phyloP scores from a whole-genome alignment of 2,797 vertebrate genomes.

The Clamator glandarius region DNA sequence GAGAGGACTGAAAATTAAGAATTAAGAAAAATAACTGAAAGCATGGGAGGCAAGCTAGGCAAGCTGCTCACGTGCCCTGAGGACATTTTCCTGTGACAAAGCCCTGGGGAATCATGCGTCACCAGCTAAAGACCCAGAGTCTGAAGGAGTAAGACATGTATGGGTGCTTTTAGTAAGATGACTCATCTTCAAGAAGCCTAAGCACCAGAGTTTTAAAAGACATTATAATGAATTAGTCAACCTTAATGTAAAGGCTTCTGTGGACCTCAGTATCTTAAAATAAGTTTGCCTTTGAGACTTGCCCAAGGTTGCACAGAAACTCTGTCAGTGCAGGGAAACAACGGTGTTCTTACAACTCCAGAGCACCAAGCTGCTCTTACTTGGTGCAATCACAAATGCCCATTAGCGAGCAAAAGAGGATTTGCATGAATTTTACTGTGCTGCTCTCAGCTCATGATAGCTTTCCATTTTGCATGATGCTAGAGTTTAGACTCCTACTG shows the following conservation, averaged over 20 bases:
- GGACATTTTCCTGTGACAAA: not conserved
- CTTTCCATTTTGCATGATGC: not conserved
- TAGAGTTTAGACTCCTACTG: conserved; percentile 40
- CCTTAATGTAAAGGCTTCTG: not conserved
- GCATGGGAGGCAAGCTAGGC: not conserved
- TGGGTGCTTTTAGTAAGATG: not conserved
- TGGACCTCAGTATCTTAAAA: not conserved
- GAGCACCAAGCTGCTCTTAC: not conserved
- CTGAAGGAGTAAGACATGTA: not conserved
- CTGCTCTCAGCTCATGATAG: not conserved
- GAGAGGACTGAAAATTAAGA: not conserved
- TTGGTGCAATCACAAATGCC: not conserved
- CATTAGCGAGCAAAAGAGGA: not conserved
- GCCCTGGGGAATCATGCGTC: not conserved
- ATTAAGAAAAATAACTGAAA: not conserved
- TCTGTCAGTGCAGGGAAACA: not conserved
- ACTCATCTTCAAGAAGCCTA: not conserved
- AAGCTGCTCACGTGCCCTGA: not conserved
- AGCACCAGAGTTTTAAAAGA: not conserved
- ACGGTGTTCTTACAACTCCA: not conserved
- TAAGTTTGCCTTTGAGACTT: not conserved
- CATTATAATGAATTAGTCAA: not conserved
- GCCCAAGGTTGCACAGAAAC: not conserved
- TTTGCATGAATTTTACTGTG: not conserved
- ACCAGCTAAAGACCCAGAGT: not conserved